Evolutionary conservation across 2,888 invertebrate genomes (phyloP).

Genomic region (Parapristionchus giblindavisi): DNA sequence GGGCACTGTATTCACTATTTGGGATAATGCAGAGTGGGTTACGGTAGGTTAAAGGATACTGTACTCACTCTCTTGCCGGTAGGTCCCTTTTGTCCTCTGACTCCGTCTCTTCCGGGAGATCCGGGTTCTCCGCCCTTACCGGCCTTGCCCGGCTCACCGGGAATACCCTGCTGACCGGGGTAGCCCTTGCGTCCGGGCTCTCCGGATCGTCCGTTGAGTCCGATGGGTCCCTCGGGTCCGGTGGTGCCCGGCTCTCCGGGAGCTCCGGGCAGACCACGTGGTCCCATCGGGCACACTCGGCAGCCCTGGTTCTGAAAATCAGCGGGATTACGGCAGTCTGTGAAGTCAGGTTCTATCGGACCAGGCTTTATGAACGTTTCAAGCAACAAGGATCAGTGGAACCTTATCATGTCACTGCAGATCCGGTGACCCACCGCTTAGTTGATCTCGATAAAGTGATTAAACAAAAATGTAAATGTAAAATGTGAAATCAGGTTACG

Average conservation of each 20-base stretch:
- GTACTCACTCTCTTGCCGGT: slow-evolving; percentile 43
- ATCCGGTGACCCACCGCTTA: neutral
- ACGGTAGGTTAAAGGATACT: neutral
- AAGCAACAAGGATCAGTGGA: too few relatives aligned
- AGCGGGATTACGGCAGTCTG: neutral
- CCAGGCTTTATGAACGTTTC: too few relatives aligned
- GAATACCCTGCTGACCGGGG: slow-evolving; percentile 58
- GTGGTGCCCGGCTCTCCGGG: slow-evolving; percentile 56
- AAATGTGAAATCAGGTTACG: neutral
- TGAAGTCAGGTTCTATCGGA: too few relatives aligned
- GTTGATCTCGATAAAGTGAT: neutral
- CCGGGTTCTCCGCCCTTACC: slow-evolving; percentile 59
- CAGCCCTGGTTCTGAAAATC: slow-evolving; percentile 52
- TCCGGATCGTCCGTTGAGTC: slow-evolving; percentile 58
- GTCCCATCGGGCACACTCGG: slow-evolving; percentile 63
- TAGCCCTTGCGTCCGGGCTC: slow-evolving; percentile 59
- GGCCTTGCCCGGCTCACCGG: slow-evolving; percentile 61
- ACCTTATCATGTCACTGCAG: too few relatives aligned
- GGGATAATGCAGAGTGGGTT: neutral
- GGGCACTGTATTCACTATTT: neutral
- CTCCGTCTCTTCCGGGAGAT: slow-evolving; percentile 48
- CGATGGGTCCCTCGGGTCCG: slow-evolving; percentile 59
- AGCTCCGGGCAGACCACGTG: slow-evolving; percentile 63
- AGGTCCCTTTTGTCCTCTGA: slow-evolving; percentile 58
- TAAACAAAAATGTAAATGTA: neutral